phyloP scores from a whole-genome alignment of 2,113 vertebrate species.

The Crotalus horridus region DNA sequence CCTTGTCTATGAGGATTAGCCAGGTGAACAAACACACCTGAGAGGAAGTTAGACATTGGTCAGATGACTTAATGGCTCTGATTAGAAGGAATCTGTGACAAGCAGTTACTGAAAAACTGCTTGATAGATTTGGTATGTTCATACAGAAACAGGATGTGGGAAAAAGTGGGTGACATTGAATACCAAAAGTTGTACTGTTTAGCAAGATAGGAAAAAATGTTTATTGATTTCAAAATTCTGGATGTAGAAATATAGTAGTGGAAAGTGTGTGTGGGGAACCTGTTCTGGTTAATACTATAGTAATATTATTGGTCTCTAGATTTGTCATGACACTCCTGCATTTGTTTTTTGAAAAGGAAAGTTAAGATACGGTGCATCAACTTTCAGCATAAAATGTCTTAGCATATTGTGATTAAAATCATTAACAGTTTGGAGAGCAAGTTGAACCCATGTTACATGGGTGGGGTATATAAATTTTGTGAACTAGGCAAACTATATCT shows the following conservation, averaged over 20 bases:
- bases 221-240: background rate
- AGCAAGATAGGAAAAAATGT: background rate
- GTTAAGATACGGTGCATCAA: background rate
- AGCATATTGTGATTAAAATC: constrained; percentile 9
- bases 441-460: background rate
- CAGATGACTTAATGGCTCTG: constrained; percentile 4
- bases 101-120: background rate
- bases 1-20: constrained; percentile 13
- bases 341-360: background rate
- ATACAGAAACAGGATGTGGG: background rate
- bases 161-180: background rate
- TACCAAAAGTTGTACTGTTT: background rate
- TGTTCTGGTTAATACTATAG: background rate
- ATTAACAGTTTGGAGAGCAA: background rate
- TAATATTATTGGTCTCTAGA: background rate
- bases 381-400: background rate
- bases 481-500: background rate
- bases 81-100: background rate
- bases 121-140: background rate
- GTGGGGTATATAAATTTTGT: background rate
- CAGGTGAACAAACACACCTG: constrained; percentile 35
- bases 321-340: background rate
- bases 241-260: background rate
- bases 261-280: background rate
- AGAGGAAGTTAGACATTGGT: constrained; percentile 19